Evolutionary conservation across 1,140 invertebrate species (phyloP).

Genomic region (Diuraphis noxia): DNA sequence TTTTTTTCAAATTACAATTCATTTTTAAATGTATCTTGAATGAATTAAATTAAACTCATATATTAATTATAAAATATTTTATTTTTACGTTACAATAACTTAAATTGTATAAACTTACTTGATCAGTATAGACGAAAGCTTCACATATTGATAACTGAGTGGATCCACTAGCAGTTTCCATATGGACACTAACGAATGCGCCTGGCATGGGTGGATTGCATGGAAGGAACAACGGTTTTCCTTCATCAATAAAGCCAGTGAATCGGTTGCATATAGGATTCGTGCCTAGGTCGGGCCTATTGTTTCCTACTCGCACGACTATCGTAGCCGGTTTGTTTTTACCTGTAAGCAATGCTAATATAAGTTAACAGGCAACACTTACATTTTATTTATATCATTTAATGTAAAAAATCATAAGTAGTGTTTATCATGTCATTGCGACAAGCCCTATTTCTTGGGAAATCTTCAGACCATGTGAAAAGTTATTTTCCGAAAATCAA

Average conservation of each 20-base stretch:
- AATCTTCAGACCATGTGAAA: conserved; percentile 43
- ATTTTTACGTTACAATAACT: not conserved
- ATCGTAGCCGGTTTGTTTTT: conserved; percentile 79
- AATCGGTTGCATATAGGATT: conserved; percentile 93
- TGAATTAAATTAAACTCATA: not conserved
- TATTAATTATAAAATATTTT: not conserved
- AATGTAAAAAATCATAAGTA: not conserved
- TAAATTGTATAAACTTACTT: conserved; percentile 62
- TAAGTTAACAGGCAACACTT: not conserved
- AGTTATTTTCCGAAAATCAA: conserved; percentile 17
- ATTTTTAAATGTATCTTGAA: not conserved
- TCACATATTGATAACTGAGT: conserved; percentile 89
- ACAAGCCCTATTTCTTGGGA: conserved; percentile 26
- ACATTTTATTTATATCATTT: conserved; percentile 33
- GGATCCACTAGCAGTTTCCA: conserved; percentile 71
- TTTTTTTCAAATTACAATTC: too few species aligned
- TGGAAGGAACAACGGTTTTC: conserved; percentile 86
- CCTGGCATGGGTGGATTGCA: conserved; percentile 95
- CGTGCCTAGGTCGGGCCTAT: conserved; percentile 87
- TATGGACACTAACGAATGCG: conserved; percentile 88
- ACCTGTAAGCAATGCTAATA: conserved; percentile 59
- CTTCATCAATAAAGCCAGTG: conserved; percentile 82
- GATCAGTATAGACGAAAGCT: conserved; percentile 93
- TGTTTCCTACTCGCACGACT: conserved; percentile 89
- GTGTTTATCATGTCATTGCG: conserved; percentile 10